Percentiles rank a stretch among this genome's conserved stretches.
Evolutionary conservation across 2,113 vertebrate species (phyloP).

Genomic region (Aplodontia rufa): DNA sequence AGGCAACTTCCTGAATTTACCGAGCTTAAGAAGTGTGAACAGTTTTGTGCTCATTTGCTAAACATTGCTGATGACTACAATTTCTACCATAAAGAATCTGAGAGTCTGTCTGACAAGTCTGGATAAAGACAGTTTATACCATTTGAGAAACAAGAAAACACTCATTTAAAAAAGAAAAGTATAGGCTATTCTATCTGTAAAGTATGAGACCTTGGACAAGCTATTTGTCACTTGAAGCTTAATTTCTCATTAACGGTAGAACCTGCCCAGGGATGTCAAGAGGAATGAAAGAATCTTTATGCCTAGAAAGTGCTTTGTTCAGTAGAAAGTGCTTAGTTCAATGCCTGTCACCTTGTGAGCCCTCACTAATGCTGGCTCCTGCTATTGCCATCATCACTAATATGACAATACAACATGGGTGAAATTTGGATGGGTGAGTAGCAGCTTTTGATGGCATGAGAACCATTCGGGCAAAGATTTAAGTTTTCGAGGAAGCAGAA

Average conservation of each 20-base stretch:
- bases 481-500: neutral
- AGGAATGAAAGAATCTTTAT: neutral
- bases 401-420: neutral
- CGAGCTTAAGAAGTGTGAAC: neutral
- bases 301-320: neutral
- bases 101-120: neutral
- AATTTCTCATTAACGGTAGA: neutral
- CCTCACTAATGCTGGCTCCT: neutral
- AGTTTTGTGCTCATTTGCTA: neutral
- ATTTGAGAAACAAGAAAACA: constrained; percentile 13
- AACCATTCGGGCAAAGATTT: neutral
- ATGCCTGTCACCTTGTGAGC: neutral
- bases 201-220: neutral
- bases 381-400: neutral
- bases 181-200: neutral
- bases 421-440: neutral
- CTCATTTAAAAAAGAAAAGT: neutral
- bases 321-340: neutral
- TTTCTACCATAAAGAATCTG: neutral
- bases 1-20: neutral
- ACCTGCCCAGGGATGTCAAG: neutral
- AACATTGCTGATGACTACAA: neutral
- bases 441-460: neutral
- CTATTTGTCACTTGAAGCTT: neutral
- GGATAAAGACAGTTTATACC: neutral